Evolutionary conservation across 1,140 invertebrate genomes (phyloP).

Genomic region (Dysdera silvatica): DNA sequence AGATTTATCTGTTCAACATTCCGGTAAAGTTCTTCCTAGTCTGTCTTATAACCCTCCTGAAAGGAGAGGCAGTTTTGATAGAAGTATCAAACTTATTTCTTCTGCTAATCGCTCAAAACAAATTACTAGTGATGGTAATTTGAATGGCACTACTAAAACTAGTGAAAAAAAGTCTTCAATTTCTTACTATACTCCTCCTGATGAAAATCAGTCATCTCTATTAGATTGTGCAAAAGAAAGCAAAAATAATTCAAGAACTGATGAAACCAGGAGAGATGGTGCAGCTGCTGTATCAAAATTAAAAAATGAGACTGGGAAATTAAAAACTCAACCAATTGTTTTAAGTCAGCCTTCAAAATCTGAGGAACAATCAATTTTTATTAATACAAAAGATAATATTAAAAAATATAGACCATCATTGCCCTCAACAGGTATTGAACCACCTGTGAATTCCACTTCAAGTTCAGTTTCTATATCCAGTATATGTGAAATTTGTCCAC

Average conservation of each 20-base stretch:
- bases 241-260: background rate
- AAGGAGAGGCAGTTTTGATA: background rate
- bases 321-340: constrained; percentile 9
- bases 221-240: background rate
- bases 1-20: background rate
- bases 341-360: constrained; percentile 19
- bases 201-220: background rate
- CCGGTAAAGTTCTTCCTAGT: background rate
- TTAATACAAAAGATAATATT: background rate
- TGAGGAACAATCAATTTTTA: constrained; percentile 2
- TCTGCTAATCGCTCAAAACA: too few relatives aligned
- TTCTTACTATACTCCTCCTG: background rate
- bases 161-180: too few relatives aligned
- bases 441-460: background rate
- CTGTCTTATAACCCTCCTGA: constrained; percentile 8
- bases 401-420: constrained; percentile 10
- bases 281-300: too few relatives aligned
- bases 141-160: too few relatives aligned
- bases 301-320: constrained; percentile 1
- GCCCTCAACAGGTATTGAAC: background rate
- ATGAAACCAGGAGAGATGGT: background rate
- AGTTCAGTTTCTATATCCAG: background rate
- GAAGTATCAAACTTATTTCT: background rate
- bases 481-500: constrained; percentile 29
- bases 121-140: too few relatives aligned